Base-by-base conservation (phyloP, 30 jellyfish, hydroid and myxozoan genomes). In the Cassiopea xamachana region DNA sequence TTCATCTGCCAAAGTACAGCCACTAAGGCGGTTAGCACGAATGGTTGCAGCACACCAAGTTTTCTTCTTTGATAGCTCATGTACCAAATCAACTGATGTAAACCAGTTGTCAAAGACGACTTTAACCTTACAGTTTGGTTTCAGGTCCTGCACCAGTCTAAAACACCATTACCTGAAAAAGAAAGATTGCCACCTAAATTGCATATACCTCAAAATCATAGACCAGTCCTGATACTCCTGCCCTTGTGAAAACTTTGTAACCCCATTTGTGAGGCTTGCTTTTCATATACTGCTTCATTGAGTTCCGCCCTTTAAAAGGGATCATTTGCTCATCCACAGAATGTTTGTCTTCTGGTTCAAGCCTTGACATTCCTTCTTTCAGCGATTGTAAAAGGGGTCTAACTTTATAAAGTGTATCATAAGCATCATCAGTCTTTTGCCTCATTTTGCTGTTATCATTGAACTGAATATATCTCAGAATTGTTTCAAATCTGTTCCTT, bases 91-190 rank as follows among this genome's bases (percentile, higher is more conserved):
- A 13, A 89, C 43, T 14, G 92, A 87, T 7, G 92, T 50, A 73
- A 89, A 88, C 95, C 98, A 93, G 85, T 93, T 88, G 69, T 93
- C 98, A 79, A 89, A 93, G 71, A 81, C 83, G 27, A 93, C 48
- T 76, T 93, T 83, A 60, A 81, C 82, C 1, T 60, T 67, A 18
- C 83, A 75, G 61, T 88, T 70, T 9, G 47, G 60, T 6, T 94
- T 97, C 73, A 93, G 79, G 18, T 75, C 74, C 79, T 73, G 64
- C 71, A 97, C 89, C 77, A 93, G 80, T 79, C 93, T 87, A 1
- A 94, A 73, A 89, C 89, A 18, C 81, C 97, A 75, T 82, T 86
- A 18, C 94, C 97, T 73, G 97, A 80, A 59, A 93, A 92, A 18
- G 79, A 47, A 49, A 71, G 69, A 59, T 16, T 81, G 64, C 76